A percentile compares a stretch with the other conserved stretches of the same genome.
Conservation (phyloP, 2,888 invertebrate genomes). For the Lysandra coridon region DNA sequence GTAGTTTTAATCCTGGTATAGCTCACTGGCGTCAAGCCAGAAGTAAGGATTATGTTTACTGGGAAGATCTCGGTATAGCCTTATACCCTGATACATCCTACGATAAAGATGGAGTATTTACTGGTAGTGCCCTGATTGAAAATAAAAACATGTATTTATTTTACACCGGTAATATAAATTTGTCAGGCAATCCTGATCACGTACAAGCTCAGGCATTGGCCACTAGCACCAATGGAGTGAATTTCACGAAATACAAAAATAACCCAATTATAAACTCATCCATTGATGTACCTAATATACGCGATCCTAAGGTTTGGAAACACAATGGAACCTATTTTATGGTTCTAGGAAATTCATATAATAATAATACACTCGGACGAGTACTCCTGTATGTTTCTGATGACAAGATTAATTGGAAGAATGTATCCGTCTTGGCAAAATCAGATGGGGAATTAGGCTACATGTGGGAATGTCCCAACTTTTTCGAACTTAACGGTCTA, state of each 20-base stretch:
- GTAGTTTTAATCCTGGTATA: constrained; percentile 38
- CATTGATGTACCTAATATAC: constrained; percentile 45
- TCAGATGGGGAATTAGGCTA: constrained; percentile 58
- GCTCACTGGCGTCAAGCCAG: constrained; percentile 61
- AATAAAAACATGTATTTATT: constrained; percentile 45
- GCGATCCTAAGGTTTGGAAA: constrained; percentile 53
- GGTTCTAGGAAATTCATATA: constrained; percentile 53
- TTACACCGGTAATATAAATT: constrained; percentile 46
- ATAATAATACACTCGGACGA: constrained; percentile 53
- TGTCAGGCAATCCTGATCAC: constrained; percentile 41
- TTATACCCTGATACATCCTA: constrained; percentile 48
- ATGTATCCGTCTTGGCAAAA: constrained; percentile 49
- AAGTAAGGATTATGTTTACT: constrained; percentile 53
- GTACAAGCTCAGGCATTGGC: constrained; percentile 42
- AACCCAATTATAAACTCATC: constrained; percentile 44
- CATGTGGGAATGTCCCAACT: constrained; percentile 74
- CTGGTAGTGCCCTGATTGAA: constrained; percentile 49
- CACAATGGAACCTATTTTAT: constrained; percentile 46
- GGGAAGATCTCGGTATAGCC: constrained; percentile 54
- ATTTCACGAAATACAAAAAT: constrained; percentile 42
- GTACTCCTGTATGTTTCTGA: constrained; percentile 56
- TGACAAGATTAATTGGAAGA: constrained; percentile 55
- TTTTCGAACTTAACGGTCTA: constrained; percentile 59
- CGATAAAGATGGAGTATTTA: constrained; percentile 48
- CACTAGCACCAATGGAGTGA: constrained; percentile 44